Conservation (phyloP, 1,140 invertebrate species). For the Drosophila murphyi region DNA sequence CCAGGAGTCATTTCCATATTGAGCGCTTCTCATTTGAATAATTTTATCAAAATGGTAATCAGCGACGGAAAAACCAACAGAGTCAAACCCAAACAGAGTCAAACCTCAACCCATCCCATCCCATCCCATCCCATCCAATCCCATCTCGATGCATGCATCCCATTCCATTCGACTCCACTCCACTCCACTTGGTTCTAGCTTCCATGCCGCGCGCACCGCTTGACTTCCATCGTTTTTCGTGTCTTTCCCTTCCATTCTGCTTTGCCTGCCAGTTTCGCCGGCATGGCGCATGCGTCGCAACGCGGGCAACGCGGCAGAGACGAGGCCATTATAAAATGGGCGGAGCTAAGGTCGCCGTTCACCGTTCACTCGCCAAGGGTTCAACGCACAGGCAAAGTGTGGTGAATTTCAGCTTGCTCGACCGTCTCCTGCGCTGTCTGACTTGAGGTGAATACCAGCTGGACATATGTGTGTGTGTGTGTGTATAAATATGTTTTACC, state of each 20-base stretch:
- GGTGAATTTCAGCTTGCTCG: constrained; percentile 55
- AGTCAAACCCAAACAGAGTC: constrained; percentile 29
- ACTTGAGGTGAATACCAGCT: constrained; percentile 24
- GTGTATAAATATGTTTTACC: no score
- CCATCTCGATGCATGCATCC: background rate
- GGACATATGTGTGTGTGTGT: background rate
- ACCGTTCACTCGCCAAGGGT: constrained; percentile 39
- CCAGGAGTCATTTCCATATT: constrained; percentile 67
- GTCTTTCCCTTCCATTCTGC: constrained; percentile 31
- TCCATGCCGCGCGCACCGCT: constrained; percentile 1
- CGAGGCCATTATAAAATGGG: constrained; percentile 80
- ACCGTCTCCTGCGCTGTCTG: constrained; percentile 33
- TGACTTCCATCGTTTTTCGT: constrained; percentile 4
- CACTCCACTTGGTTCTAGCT: background rate
- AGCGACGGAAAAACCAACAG: constrained; percentile 65
- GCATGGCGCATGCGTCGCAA: constrained; percentile 61
- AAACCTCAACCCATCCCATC: constrained; percentile 14
- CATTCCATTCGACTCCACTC: background rate
- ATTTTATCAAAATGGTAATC: constrained; percentile 76
- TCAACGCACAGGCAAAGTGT: constrained; percentile 43
- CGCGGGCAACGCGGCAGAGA: constrained; percentile 45
- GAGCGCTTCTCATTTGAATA: constrained; percentile 72
- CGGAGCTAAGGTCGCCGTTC: constrained; percentile 62
- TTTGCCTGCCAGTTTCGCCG: constrained; percentile 62
- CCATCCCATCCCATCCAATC: background rate